These are phyloP conservation scores for Seriola aureovittata DNA, from an alignment of 2,113 vertebrate species.

Conservation along the genomic window DNA sequence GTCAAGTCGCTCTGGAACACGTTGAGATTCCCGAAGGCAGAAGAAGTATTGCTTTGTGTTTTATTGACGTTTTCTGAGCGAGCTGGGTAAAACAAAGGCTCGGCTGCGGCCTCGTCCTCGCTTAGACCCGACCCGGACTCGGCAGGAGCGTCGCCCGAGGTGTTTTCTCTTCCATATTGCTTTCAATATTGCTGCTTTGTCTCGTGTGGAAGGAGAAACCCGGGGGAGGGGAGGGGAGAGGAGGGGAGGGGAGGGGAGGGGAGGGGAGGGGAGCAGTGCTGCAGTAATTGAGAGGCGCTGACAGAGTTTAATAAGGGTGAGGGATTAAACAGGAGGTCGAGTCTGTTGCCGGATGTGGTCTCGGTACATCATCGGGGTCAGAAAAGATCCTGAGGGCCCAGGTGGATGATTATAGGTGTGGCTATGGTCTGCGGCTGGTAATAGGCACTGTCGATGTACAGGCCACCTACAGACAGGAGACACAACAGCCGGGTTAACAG, in stretches of 20 bases:
- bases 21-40: conserved; percentile 40
- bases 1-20: conserved; percentile 4
- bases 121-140: conserved; percentile 12
- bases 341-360: conserved; percentile 17
- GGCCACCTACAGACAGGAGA: conserved; percentile 69
- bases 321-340: conserved; percentile 21
- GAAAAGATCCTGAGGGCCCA: conserved; percentile 80
- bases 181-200: conserved; percentile 52
- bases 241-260: background rate
- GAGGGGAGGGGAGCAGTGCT: background rate
- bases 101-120: background rate
- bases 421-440: conserved; percentile 80
- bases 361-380: conserved; percentile 42
- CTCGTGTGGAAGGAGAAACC: conserved; percentile 7
- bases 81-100: conserved; percentile 9
- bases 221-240: background rate
- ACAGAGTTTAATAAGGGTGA: conserved; percentile 44
- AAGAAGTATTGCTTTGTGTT: conserved; percentile 65
- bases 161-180: conserved; percentile 58
- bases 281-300: conserved; percentile 23
- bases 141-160: conserved; percentile 6
- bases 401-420: conserved; percentile 80
- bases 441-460: conserved; percentile 78
- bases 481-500: conserved; percentile 39
- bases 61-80: conserved; percentile 47